phyloP scores from a whole-genome alignment of 1,140 invertebrate species.

The Elysia chlorotica region DNA sequence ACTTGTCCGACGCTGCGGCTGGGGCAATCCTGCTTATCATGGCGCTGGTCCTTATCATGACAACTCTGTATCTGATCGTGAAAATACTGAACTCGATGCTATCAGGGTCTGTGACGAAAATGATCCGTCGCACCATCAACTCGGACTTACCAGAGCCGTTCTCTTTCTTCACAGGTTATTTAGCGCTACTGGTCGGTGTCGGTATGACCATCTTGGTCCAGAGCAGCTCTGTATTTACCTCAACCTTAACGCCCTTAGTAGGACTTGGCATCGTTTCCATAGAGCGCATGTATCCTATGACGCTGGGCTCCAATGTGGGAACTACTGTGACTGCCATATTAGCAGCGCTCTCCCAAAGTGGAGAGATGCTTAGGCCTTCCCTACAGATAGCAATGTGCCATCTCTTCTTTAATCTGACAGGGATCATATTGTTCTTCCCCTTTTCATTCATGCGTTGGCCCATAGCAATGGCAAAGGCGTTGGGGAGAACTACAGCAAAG shows the following conservation, averaged over 20 bases:
- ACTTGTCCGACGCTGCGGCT: constrained; percentile 57
- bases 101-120: constrained; percentile 11
- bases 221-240: constrained; percentile 70
- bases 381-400: constrained; percentile 52
- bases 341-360: constrained; percentile 64
- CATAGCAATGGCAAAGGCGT: constrained; percentile 64
- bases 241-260: constrained; percentile 70
- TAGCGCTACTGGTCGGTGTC: constrained; percentile 67
- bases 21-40: constrained; percentile 63
- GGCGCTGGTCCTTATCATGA: constrained; percentile 64
- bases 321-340: constrained; percentile 69
- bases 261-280: constrained; percentile 69
- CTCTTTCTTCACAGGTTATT: constrained; percentile 64
- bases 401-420: constrained; percentile 63
- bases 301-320: constrained; percentile 70
- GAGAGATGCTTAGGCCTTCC: constrained; percentile 42
- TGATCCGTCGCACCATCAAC: constrained; percentile 66
- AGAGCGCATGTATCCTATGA: constrained; percentile 69
- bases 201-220: constrained; percentile 70
- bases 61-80: constrained; percentile 67
- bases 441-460: constrained; percentile 67
- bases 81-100: constrained; percentile 65
- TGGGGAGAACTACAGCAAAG: constrained; percentile 65
- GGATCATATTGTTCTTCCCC: constrained; percentile 70
- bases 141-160: constrained; percentile 63